Evolutionary conservation across 2,797 vertebrate species (phyloP), one percentile per base, ranked within the genome.

Genomic region (Alcedo quadribrachys): DNA sequence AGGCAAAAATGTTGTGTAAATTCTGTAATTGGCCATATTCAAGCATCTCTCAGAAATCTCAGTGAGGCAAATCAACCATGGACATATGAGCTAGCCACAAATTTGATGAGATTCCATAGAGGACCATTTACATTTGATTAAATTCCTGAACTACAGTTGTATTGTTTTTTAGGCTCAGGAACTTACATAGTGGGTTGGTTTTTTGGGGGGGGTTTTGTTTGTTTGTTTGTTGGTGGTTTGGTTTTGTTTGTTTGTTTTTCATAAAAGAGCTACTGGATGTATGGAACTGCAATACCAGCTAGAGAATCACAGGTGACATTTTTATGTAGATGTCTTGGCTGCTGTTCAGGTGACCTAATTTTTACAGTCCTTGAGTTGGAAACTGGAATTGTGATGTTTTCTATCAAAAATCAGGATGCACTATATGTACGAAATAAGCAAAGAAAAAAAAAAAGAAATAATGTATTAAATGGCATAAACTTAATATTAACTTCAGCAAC

Each of bases 371-470:
- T 75, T 66, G 22, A 86, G 67, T 9, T 85, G 33, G 53, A 93
- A 93, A 87, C n/a, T 32, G 42, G 54, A 81, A 24, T 90, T 75
- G 27, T 32, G 33, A 61, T 55, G 27, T 27, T 83, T 46, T 55
- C 20, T 71, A 80, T 25, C n/a, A 74, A 85, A 93, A 87, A 33
- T 85, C 45, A 70, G 17, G 25, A 43, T 74, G 53, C n/a, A 81
- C 45, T 53, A 20, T 18, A 74, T 78, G 46, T 46, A 67, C 84
- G 28, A 33, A 74, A 24, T 48, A 90, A 88, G 48, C 16, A 65
- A 87, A 90, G 68, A 27, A 50, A 89, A 84, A 6, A 93, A 78
- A 83, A 89, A 61, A 90, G 24, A 27, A 88, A 88, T 82, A 76
- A 81, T 3, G 2, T 65, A 51, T n/a, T 92, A 76, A 67, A 24